Evolutionary conservation across 2,113 vertebrate genomes (phyloP).

Genomic region (Sphyrna mokarran): DNA sequence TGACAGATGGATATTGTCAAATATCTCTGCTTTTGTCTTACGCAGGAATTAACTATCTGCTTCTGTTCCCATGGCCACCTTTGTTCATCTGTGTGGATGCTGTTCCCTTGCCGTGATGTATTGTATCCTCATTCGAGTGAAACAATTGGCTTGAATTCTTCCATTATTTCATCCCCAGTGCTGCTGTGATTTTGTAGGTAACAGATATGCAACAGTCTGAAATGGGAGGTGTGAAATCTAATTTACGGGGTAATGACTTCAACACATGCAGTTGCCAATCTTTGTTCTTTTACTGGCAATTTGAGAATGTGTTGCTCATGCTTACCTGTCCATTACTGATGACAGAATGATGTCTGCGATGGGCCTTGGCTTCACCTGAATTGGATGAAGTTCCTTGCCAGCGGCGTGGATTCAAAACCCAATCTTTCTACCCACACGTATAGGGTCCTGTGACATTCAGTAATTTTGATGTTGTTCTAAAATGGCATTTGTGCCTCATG

Average conservation of each 20-base stretch:
- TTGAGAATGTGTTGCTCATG: neutral
- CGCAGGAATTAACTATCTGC: neutral
- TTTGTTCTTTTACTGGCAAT: neutral
- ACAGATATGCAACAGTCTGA: neutral
- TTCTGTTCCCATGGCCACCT: constrained; percentile 16
- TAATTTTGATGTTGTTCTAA: neutral
- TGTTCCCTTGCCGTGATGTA: neutral
- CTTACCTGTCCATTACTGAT: neutral
- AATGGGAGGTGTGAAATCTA: neutral
- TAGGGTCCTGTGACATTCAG: neutral
- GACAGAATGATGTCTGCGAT: neutral
- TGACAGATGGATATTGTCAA: constrained; percentile 30
- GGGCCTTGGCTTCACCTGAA: neutral
- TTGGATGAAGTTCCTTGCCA: neutral
- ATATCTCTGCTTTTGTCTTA: neutral
- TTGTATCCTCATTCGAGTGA: neutral
- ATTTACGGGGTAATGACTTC: neutral
- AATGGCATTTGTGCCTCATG: too few relatives aligned
- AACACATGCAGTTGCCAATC: neutral
- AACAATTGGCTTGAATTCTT: neutral
- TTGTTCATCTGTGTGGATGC: neutral
- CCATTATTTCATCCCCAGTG: neutral
- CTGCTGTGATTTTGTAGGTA: neutral
- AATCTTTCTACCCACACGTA: neutral
- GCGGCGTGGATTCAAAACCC: neutral